Percentiles rank a stretch among this genome's conserved stretches.
phyloP scores from a whole-genome alignment of 2,888 invertebrate species.

The Stenodema calcarata region DNA sequence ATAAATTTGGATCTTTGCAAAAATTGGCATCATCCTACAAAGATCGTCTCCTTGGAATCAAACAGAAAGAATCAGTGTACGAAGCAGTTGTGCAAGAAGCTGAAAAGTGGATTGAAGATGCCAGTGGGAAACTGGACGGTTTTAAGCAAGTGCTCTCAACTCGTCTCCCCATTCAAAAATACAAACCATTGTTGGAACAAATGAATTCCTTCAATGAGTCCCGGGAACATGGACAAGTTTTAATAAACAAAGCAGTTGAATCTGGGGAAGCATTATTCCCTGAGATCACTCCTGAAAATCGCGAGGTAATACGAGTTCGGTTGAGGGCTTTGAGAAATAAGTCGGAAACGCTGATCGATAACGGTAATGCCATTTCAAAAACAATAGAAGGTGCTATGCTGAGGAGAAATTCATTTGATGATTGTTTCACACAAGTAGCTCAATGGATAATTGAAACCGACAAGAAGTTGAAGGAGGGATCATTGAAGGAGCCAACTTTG shows the following conservation, averaged over 20 bases:
- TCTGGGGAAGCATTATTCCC: slow-evolving; percentile 88
- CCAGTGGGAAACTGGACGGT: slow-evolving; percentile 76
- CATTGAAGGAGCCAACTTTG: slow-evolving; percentile 78
- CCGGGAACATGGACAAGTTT: slow-evolving; percentile 79
- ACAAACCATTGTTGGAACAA: slow-evolving; percentile 76
- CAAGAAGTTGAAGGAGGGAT: slow-evolving; percentile 73
- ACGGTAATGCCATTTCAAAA: slow-evolving; percentile 83
- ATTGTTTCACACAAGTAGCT: slow-evolving; percentile 85
- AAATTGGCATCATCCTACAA: slow-evolving; percentile 76
- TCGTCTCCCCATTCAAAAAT: slow-evolving; percentile 72
- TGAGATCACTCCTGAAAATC: slow-evolving; percentile 83
- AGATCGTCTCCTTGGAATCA: slow-evolving; percentile 75
- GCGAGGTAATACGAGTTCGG: slow-evolving; percentile 84
- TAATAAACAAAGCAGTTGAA: slow-evolving; percentile 81
- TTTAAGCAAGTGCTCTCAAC: slow-evolving; percentile 77
- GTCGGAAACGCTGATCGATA: slow-evolving; percentile 84
- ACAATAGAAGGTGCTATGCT: slow-evolving; percentile 87
- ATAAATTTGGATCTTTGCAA: slow-evolving; percentile 75
- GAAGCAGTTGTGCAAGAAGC: slow-evolving; percentile 72
- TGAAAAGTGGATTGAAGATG: slow-evolving; percentile 78
- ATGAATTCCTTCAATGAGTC: slow-evolving; percentile 75
- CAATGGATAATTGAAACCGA: slow-evolving; percentile 85
- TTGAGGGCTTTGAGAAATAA: slow-evolving; percentile 79
- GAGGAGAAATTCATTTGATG: slow-evolving; percentile 91
- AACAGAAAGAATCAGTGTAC: slow-evolving; percentile 74